A percentile compares a stretch with the other conserved stretches of the same genome.
phyloP scores from a whole-genome alignment of 2,888 invertebrate species.

The Dicycla oo region DNA sequence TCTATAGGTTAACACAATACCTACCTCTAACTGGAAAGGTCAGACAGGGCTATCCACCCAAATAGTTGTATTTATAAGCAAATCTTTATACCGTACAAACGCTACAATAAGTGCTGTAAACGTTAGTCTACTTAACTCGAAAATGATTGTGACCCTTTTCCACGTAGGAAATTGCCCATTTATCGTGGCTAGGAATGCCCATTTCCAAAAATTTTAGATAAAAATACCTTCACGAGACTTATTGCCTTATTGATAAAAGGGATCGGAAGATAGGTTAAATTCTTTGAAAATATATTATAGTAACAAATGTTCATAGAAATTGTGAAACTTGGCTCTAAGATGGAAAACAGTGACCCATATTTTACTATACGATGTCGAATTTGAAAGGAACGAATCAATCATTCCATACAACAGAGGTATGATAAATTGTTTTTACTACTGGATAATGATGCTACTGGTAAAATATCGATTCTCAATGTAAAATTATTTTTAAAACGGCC shows the following conservation, averaged over 20 bases:
- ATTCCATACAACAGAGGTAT: conserved; percentile 66
- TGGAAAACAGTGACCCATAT: conserved; percentile 70
- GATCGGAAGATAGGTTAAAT: background rate
- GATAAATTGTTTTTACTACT: conserved; percentile 73
- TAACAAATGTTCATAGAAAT: conserved; percentile 14
- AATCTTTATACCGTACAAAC: conserved; percentile 25
- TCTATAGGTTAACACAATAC: background rate
- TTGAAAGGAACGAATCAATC: conserved; percentile 75
- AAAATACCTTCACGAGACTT: conserved; percentile 25
- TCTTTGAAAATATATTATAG: conserved; percentile 1
- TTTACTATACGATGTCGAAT: conserved; percentile 72
- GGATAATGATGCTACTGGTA: conserved; percentile 60
- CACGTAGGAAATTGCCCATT: conserved; percentile 30
- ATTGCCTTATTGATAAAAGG: conserved; percentile 35
- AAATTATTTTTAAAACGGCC: background rate
- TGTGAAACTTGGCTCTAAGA: conserved; percentile 38
- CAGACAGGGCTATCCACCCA: conserved; percentile 24
- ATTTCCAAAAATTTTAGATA: conserved; percentile 19
- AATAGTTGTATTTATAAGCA: conserved; percentile 15
- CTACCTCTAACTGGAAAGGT: conserved; percentile 12
- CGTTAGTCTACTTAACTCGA: conserved; percentile 31
- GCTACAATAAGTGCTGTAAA: conserved; percentile 18
- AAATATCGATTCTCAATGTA: conserved; percentile 1
- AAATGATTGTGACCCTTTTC: conserved; percentile 38
- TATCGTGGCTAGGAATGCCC: conserved; percentile 15